These are phyloP conservation scores for Trachemys scripta DNA, from an alignment of 2,113 vertebrate genomes.

Conservation along the genomic window DNA sequence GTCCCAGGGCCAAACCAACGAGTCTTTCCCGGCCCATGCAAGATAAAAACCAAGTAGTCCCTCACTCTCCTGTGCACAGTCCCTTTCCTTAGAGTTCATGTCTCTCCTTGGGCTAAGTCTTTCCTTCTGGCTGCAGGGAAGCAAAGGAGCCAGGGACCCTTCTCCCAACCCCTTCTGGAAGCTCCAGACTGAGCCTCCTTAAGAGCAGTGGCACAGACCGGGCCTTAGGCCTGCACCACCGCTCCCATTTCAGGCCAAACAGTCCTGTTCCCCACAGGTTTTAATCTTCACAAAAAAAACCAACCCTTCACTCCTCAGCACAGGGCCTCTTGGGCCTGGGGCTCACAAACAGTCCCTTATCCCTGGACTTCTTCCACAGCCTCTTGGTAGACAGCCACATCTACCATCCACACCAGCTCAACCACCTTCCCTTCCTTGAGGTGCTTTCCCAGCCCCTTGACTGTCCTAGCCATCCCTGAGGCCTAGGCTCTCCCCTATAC, in stretches of 20 bases:
- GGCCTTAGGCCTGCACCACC: background rate
- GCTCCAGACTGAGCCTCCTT: background rate
- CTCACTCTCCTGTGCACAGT: background rate
- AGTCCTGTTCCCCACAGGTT: rapidly evolving
- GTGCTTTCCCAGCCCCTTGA: background rate
- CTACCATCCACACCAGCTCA: background rate
- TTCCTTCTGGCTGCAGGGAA: background rate
- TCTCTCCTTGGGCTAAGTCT: background rate
- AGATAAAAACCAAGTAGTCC: background rate
- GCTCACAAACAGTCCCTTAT: background rate
- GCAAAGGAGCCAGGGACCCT: background rate
- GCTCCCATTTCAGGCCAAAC: background rate
- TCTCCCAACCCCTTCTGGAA: background rate
- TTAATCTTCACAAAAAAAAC: background rate
- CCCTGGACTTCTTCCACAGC: background rate
- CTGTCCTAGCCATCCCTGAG: background rate
- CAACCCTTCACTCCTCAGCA: background rate
- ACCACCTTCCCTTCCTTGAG: background rate
- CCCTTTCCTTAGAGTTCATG: background rate
- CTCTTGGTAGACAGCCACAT: background rate
- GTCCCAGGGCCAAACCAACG: background rate
- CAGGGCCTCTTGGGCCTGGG: too few species aligned
- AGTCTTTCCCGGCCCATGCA: background rate
- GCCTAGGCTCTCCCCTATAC: background rate
- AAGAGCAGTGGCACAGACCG: background rate